Conservation (phyloP, 2,888 invertebrate genomes). For the Himalopsyche anomala region DNA sequence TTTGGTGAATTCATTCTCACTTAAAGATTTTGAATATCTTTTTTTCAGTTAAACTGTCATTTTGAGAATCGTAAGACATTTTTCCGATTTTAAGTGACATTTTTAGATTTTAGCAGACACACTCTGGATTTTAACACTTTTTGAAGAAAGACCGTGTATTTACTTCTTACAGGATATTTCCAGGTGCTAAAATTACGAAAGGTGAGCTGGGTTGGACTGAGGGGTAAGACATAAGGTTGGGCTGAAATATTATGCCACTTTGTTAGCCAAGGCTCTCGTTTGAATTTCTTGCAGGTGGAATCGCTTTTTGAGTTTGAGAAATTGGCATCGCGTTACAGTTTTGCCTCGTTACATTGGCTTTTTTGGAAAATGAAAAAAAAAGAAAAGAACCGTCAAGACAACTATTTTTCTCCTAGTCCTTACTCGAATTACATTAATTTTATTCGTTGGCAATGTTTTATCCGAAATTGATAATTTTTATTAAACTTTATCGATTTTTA, state of each 20-base stretch:
- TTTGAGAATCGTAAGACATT: too few species aligned
- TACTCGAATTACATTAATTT: background rate
- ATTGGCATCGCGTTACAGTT: conserved; percentile 61
- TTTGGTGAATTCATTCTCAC: too few species aligned
- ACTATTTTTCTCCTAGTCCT: background rate
- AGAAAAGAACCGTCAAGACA: background rate
- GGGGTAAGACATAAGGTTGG: conserved; percentile 18
- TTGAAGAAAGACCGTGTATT: background rate
- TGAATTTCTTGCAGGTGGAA: conserved; percentile 45
- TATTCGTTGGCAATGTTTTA: too few species aligned
- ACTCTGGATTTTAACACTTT: background rate
- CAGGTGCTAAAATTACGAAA: background rate
- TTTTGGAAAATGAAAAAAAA: background rate
- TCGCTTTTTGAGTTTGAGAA: conserved; percentile 53
- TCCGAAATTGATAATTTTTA: too few species aligned
- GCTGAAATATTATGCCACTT: conserved; percentile 60
- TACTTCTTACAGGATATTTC: background rate
- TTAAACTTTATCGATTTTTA: too few species aligned
- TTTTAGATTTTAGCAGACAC: too few species aligned
- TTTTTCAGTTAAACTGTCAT: too few species aligned
- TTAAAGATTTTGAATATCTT: too few species aligned
- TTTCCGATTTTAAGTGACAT: too few species aligned
- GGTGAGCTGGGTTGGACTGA: background rate
- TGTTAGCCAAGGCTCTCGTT: conserved; percentile 52
- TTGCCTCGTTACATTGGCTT: conserved; percentile 7